Base-by-base conservation (phyloP, 2,113 vertebrate genomes). In the Colinus virginianus region DNA sequence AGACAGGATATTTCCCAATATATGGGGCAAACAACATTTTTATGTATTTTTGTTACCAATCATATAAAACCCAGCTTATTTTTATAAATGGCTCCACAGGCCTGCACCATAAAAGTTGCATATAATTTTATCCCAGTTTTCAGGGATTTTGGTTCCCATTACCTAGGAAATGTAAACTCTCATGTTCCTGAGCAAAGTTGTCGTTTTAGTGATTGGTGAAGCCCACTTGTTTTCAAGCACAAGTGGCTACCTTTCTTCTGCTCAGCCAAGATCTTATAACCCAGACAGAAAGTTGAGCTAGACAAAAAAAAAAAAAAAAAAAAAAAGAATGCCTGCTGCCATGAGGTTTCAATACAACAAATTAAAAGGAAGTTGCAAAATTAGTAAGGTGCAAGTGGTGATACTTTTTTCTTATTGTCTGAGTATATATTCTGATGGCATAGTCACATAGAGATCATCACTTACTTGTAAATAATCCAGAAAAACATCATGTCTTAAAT, bases 151-250 rank as follows among this genome's bases (percentile, higher is more conserved):
- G 86, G 89, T 95, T 74, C 82, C 84, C 89, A 93, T 97, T 96
- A 92, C 92, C 90, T 89, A 90, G 92, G 94, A 96, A 95, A 96
- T 94, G 63, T 95, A 95, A 95, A 88, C 46, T 90, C 88, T 78
- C 12, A 0, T 63, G 67, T 93, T 94, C 87, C 78, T 94, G 63
- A 91, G 74, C 76, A 72, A 93, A 96, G 68, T 71, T 6, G 25
- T 78, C 13, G 3, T 84, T 94, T 90, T 63, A 72, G 61, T 56
- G 79, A 91, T 84, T 43, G 76, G 61, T 45, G 78, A 95, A 96
- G 82, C 25, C 67, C 78, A 43, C 77, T 80, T 48, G 84, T 92
- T 96, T 95, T 94, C 55, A 55, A 34, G 43, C 21, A 81, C 38
- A 84, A 77, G 88, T 90, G 78, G 40, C 28, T 85, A 88, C 76